Conservation (phyloP, 30 jellyfish, hydroid and myxozoan genomes). For the Morbakka virulenta region DNA sequence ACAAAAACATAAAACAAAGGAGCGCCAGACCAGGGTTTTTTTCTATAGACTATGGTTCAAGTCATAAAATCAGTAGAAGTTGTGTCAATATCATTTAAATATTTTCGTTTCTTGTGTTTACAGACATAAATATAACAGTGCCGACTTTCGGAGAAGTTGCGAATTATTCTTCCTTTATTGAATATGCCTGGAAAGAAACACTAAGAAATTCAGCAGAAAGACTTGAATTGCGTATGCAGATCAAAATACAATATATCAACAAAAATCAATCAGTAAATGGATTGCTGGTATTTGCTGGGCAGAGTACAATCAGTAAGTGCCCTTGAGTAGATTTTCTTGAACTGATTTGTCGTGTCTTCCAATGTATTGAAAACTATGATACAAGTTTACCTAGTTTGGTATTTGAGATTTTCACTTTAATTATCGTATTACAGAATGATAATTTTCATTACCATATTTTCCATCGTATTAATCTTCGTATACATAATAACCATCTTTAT, state of each 20-base stretch:
- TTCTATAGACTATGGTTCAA: no score
- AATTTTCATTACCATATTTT: no score
- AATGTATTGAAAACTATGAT: no score
- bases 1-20: no score
- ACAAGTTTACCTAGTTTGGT: no score
- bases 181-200: slow-evolving; percentile 68
- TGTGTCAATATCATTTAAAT: not conserved
- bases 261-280: slow-evolving; percentile 37
- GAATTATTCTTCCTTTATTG: slow-evolving; percentile 73
- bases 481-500: no score
- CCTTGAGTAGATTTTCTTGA: not conserved
- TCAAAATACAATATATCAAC: slow-evolving; percentile 23
- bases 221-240: slow-evolving; percentile 70
- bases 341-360: no score
- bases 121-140: slow-evolving; percentile 48
- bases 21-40: no score
- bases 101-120: not conserved
- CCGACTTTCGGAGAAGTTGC: slow-evolving; percentile 45
- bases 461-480: no score
- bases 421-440: no score
- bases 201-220: slow-evolving; percentile 60
- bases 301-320: slow-evolving; percentile 70
- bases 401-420: no score
- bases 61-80: no score
- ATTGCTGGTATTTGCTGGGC: slow-evolving; percentile 68